Conservation (phyloP, 30 jellyfish, hydroid and myxozoan species). For the Aurelia sp. region DNA sequence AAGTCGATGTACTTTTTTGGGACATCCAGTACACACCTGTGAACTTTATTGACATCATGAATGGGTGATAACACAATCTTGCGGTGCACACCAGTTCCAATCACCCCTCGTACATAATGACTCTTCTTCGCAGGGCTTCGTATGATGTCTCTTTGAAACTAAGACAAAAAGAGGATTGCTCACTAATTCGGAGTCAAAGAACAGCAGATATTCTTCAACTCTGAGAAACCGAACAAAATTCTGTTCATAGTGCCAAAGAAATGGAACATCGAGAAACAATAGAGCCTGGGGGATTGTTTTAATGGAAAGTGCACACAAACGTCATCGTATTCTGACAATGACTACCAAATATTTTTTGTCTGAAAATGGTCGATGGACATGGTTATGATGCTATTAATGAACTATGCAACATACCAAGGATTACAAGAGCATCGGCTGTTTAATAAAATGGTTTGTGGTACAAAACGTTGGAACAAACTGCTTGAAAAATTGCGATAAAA, state of each 20-base stretch:
- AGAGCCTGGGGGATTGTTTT: too few relatives aligned
- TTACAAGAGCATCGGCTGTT: neutral
- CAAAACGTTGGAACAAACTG: too few relatives aligned
- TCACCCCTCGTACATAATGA: constrained; percentile 74
- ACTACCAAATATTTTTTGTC: too few relatives aligned
- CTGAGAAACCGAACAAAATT: neutral
- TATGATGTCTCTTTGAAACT: constrained; percentile 71
- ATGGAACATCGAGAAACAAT: neutral
- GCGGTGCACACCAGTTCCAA: constrained; percentile 86
- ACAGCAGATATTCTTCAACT: neutral
- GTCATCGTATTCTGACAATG: too few relatives aligned
- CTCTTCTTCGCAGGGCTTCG: constrained; percentile 69
- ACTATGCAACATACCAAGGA: neutral
- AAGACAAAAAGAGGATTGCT: neutral
- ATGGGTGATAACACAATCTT: constrained; percentile 84
- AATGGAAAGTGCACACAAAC: too few relatives aligned
- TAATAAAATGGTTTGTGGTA: too few relatives aligned
- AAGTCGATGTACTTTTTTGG: too few relatives aligned
- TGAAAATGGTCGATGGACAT: too few relatives aligned
- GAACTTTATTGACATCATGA: constrained; percentile 52
- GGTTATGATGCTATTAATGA: too few relatives aligned
- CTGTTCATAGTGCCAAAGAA: neutral
- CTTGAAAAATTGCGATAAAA: too few relatives aligned
- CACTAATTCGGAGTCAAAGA: too few relatives aligned
- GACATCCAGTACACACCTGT: constrained; percentile 18